Base-by-base conservation (phyloP, 1,140 invertebrate species). In the Cyrtorhinus lividipennis region DNA sequence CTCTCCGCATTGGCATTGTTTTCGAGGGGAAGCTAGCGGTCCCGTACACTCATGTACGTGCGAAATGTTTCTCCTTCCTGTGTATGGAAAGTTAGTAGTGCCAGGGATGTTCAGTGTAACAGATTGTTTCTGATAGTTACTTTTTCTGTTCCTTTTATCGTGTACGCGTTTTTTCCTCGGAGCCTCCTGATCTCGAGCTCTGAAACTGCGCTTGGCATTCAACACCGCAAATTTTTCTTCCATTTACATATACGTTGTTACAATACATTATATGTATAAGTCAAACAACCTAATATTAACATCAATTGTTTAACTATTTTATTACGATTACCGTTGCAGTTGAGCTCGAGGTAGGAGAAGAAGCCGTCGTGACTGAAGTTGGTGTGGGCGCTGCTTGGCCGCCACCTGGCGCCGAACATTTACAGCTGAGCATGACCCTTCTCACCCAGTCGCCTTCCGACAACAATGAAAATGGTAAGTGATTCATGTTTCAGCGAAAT, bases 291-390 rank as follows among this genome's bases (percentile, higher is more conserved):
- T 38, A 38, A 15, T 38, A n/a, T n/a, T n/a, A n/a, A n/a, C n/a
- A n/a, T n/a, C n/a, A 38, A 38, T 8, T 38, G 15, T 38, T 38
- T 58, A 30, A 59, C 24, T 59, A 18, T 59, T 26, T 27, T n/a
- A 24, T 26, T 26, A 26, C n/a, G n/a, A n/a, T n/a, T n/a, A n/a
- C n/a, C n/a, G 30, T 65, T 65, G 3, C 61, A 63, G 64, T 65
- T 26, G 64, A 62, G n/a, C 2, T 30, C 18, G 64, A 44, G 27
- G 38, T 57, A 30, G 20, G 5, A n/a, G 63, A 64, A 22, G 64
- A 65, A 22, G 64, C 64, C 8, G 57, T 65, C 38, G 64, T 65
- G 45, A 65, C 64, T 12, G 61, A 63, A 1, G 64, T 65, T 20
- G 64, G 64, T 5, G 64, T 65, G 20, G 64, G 64, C 13, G 57